These are phyloP conservation scores for Pipistrellus pygmaeus DNA, from an alignment of 2,797 vertebrate genomes.

Conservation along the genomic window DNA sequence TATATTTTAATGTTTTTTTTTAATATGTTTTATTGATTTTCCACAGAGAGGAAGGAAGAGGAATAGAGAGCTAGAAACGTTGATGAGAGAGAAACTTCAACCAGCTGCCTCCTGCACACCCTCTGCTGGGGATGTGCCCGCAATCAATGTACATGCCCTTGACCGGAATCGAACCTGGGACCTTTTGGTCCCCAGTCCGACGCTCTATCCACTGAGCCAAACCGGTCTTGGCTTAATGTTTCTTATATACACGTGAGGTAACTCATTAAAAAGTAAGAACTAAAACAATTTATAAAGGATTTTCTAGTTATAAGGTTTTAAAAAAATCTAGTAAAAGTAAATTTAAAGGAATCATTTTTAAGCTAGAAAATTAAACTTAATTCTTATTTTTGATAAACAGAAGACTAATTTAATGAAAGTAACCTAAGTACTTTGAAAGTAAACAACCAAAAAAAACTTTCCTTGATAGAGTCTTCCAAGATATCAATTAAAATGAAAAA, in stretches of 20 bases:
- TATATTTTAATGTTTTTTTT: constrained; percentile 19
- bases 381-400: not conserved
- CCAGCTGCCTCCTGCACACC: too few relatives aligned
- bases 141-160: too few relatives aligned
- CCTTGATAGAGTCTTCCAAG: not conserved
- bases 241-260: not conserved
- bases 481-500: not conserved
- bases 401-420: constrained; percentile 31
- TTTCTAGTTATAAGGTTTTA: constrained; percentile 38
- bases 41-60: too few relatives aligned
- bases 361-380: not conserved
- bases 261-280: constrained; percentile 32
- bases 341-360: constrained; percentile 52
- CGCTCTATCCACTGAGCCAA: too few relatives aligned
- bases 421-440: constrained; percentile 16
- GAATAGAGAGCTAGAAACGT: too few relatives aligned
- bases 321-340: constrained; percentile 15
- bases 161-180: too few relatives aligned
- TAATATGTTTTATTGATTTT: too few relatives aligned
- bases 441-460: not conserved
- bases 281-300: not conserved
- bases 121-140: too few relatives aligned
- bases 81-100: too few relatives aligned
- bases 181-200: too few relatives aligned
- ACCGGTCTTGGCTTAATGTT: not conserved